A percentile compares a stretch with the other conserved stretches of the same genome.
phyloP scores from a whole-genome alignment of 1,140 invertebrate genomes.

The Lysiphlebus fabarum region DNA sequence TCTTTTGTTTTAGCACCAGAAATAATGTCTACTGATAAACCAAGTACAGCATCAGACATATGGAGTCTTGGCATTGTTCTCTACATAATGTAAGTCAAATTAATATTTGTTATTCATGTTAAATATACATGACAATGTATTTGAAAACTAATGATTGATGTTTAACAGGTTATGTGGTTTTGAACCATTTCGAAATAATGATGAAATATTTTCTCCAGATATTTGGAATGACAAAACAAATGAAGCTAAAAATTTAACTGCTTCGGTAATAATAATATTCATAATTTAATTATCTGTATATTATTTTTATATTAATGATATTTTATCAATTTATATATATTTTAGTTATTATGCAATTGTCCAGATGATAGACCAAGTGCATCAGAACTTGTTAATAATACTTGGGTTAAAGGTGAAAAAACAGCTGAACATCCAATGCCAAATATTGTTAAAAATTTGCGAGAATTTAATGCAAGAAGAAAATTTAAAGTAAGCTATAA shows the following conservation, averaged over 20 bases:
- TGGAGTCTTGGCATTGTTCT: slow-evolving; percentile 59
- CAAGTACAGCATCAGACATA: slow-evolving; percentile 54
- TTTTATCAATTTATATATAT: slow-evolving; percentile 30
- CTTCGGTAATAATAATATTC: slow-evolving; percentile 29
- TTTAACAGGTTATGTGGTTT: slow-evolving; percentile 52
- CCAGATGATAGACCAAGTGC: slow-evolving; percentile 55
- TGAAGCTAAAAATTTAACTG: slow-evolving; percentile 48
- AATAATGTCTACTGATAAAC: slow-evolving; percentile 52
- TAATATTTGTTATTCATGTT: slow-evolving; percentile 16
- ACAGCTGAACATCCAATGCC: slow-evolving; percentile 36
- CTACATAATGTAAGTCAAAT: slow-evolving; percentile 53
- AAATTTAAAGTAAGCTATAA: slow-evolving; percentile 57
- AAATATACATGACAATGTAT: background rate
- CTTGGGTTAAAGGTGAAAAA: slow-evolving; percentile 54
- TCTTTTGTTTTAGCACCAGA: slow-evolving; percentile 52
- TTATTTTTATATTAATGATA: background rate
- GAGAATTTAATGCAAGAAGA: slow-evolving; percentile 62
- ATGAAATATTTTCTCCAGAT: slow-evolving; percentile 46
- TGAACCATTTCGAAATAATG: slow-evolving; percentile 53
- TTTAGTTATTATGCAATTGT: slow-evolving; percentile 54
- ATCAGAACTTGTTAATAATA: slow-evolving; percentile 52
- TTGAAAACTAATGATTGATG: slow-evolving; percentile 14
- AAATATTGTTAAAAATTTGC: slow-evolving; percentile 38
- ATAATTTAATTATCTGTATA: background rate
- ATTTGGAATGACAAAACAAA: slow-evolving; percentile 56